phyloP scores from a whole-genome alignment of 2,888 invertebrate species.

The Xestia c-nigrum region DNA sequence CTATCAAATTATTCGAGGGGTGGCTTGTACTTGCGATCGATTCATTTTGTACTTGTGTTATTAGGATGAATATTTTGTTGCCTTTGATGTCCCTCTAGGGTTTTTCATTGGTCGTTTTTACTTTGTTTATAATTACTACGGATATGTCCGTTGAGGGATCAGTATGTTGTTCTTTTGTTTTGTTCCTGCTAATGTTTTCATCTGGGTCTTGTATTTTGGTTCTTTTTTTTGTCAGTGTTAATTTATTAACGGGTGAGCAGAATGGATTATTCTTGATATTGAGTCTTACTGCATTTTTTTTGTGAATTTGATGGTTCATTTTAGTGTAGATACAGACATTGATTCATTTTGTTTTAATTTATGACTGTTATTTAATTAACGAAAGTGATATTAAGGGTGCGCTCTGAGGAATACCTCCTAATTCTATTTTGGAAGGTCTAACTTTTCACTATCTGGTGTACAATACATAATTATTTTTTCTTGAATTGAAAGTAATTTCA shows the following conservation, averaged over 20 bases:
- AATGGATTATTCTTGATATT: neutral
- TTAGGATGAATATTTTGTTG: conserved; percentile 67
- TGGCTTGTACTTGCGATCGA: conserved; percentile 73
- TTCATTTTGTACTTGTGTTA: conserved; percentile 73
- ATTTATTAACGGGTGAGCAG: neutral
- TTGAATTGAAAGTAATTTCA: neutral
- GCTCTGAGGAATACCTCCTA: too few species aligned
- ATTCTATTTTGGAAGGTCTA: neutral
- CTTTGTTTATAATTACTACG: conserved; percentile 61
- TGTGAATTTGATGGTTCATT: neutral
- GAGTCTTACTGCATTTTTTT: neutral
- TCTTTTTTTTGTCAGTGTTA: neutral
- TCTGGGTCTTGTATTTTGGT: conserved; percentile 15
- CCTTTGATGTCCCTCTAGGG: conserved; percentile 60
- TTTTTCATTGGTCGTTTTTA: conserved; percentile 46
- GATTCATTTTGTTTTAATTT: neutral
- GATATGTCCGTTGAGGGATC: conserved; percentile 48
- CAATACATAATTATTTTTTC: neutral
- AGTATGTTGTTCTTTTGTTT: conserved; percentile 42
- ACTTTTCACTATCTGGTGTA: neutral
- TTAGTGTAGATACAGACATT: neutral
- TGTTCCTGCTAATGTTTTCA: conserved; percentile 25
- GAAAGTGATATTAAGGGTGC: neutral
- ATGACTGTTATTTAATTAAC: neutral
- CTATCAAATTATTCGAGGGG: conserved; percentile 81